A percentile compares a stretch with the other conserved stretches of the same genome.
phyloP scores from a whole-genome alignment of 2,888 invertebrate species.

The Portevinia maculata region DNA sequence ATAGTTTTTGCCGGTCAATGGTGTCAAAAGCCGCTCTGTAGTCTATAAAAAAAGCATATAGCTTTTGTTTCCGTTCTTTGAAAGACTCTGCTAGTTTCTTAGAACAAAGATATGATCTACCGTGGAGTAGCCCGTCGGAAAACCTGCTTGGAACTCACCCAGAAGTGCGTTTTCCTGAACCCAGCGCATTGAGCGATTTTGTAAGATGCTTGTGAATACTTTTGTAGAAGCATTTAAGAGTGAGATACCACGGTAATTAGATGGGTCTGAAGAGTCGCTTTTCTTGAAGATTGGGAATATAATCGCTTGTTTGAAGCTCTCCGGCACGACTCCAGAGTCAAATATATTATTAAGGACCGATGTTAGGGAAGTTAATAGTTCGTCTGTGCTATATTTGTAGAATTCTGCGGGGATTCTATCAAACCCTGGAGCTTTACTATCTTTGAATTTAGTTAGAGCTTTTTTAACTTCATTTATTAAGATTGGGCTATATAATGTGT shows the following conservation, averaged over 20 bases:
- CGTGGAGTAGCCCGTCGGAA: neutral
- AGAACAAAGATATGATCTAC: conserved; percentile 10
- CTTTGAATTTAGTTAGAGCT: too few species aligned
- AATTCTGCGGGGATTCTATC: neutral
- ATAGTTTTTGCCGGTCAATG: too few species aligned
- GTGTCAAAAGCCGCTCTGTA: too few species aligned
- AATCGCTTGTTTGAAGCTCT: too few species aligned
- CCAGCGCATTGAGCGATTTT: conserved; percentile 7
- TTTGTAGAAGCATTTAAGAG: conserved; percentile 15
- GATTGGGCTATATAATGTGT: too few species aligned
- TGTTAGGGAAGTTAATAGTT: neutral
- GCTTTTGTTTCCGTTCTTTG: too few species aligned
- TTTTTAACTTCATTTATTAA: too few species aligned
- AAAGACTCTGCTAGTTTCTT: neutral
- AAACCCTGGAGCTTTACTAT: neutral
- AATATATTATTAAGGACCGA: neutral
- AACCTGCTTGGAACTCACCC: conserved; percentile 1
- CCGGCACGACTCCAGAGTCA: neutral
- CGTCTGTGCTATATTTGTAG: neutral
- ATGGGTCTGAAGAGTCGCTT: neutral
- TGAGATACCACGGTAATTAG: neutral
- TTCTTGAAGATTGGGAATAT: too few species aligned
- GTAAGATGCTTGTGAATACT: conserved; percentile 9
- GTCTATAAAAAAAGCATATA: too few species aligned
- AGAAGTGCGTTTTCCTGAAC: conserved; percentile 5